phyloP scores from a whole-genome alignment of 2,797 vertebrate species.

The Anas flavirostris region DNA sequence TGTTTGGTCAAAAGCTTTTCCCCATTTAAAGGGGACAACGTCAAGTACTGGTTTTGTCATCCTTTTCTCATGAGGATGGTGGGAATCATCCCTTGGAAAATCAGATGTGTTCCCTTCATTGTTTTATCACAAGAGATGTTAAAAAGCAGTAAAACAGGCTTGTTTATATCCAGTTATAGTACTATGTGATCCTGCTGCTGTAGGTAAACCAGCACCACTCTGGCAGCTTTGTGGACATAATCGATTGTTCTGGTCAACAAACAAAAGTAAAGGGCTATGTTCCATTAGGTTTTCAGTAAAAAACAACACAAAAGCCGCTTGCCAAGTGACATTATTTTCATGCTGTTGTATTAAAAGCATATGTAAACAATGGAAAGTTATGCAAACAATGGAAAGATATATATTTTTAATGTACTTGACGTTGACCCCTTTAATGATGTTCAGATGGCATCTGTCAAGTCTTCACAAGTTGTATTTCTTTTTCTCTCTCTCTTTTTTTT shows the following conservation, averaged over 20 bases:
- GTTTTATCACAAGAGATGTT: background rate
- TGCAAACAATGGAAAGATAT: background rate
- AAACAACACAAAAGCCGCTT: background rate
- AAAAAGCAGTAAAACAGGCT: background rate
- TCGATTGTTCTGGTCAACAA: background rate
- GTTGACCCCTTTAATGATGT: conserved; percentile 8
- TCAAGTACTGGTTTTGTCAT: conserved; percentile 35
- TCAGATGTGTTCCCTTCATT: background rate
- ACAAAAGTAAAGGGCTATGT: background rate
- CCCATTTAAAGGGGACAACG: background rate
- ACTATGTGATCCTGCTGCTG: background rate
- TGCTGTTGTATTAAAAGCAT: background rate
- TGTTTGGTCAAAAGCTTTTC: background rate
- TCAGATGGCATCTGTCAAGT: background rate
- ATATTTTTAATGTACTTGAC: conserved; percentile 13
- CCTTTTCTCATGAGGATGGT: background rate
- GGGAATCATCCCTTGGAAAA: background rate
- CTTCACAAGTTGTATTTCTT: background rate
- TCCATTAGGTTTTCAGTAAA: background rate
- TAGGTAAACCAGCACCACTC: background rate
- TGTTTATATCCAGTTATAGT: background rate
- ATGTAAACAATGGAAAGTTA: background rate
- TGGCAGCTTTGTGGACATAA: background rate
- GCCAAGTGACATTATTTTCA: background rate
- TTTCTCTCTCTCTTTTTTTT: background rate